Conservation (phyloP, 1,140 invertebrate genomes). For the Eulimnadia texana region DNA sequence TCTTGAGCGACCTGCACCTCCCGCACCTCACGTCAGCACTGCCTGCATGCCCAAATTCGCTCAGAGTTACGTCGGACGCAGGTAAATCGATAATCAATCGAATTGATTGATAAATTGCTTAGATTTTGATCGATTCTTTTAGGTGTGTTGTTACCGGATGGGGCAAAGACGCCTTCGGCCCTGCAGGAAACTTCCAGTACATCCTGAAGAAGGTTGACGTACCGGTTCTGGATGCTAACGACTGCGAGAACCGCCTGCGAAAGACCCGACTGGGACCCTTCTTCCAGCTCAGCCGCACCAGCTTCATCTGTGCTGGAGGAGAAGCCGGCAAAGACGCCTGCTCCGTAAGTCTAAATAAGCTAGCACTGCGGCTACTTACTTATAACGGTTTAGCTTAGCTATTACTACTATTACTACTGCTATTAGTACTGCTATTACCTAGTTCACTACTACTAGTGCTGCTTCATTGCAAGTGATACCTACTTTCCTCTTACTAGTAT, state of each 20-base stretch:
- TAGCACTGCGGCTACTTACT: too few species aligned
- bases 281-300: slow-evolving; percentile 43
- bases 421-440: too few species aligned
- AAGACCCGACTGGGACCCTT: slow-evolving; percentile 44
- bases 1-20: slow-evolving; percentile 39
- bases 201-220: slow-evolving; percentile 54
- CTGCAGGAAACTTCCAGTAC: slow-evolving; percentile 42
- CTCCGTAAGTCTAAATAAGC: slow-evolving; percentile 32
- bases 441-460: too few species aligned
- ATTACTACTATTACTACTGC: too few species aligned
- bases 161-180: slow-evolving; percentile 60
- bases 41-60: slow-evolving; percentile 44
- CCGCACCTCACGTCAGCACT: slow-evolving; percentile 51
- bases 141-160: slow-evolving; percentile 61
- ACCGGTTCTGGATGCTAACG: slow-evolving; percentile 40
- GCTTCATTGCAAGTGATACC: not conserved
- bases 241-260: slow-evolving; percentile 45
- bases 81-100: slow-evolving; percentile 27
- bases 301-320: slow-evolving; percentile 61
- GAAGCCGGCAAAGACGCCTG: slow-evolving; percentile 60
- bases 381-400: too few species aligned
- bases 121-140: slow-evolving; percentile 7
- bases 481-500: not conserved
- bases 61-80: slow-evolving; percentile 39
- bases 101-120: not conserved